Evolutionary conservation across 2,888 invertebrate species (phyloP), one percentile per base, ranked within the genome.

Genomic region (Ectemnius cavifrons): DNA sequence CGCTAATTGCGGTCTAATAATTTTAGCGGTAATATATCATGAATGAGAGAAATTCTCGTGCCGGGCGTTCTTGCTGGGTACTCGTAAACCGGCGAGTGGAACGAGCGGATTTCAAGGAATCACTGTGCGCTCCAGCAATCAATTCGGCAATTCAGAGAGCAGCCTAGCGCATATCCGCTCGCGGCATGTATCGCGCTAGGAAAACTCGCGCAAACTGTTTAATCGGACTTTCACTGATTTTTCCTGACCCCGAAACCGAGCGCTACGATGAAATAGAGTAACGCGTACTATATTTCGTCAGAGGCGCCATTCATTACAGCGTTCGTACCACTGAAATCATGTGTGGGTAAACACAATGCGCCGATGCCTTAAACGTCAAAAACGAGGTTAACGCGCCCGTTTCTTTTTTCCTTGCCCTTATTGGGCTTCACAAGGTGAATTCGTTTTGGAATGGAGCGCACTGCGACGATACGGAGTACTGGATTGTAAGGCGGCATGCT

Each of bases 361-460:
- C 57, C 14, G 27, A 57, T 18, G 49, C 56, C 28, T 57, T 37
- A 52, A 52, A 14, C 59, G 46, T 57, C 27, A 58, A 62, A 57
- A 58, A 60, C 67, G 46, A 58, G 59, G 49, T 67, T 52, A 20
- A 28, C 27, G 37, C 28, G 59, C 37, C 62, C 63, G n/a, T 52
- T 63, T 37, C 60, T 65, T 65, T 70, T 70, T 62, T 45, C 49
- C 59, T 60, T 13, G 16, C 63, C 63, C 56, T 67, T 46, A 59
- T 57, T 45, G 60, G 57, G 13, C 57, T 4, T 57, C 11, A 6
- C 72, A 67, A 72, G 56, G 67, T 57, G 63, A 72, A 27, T 64
- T 59, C 16, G 20, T 46, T 23, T 47, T 56, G 20, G 8, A 59
- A 27, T 18, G 37, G 37, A 37, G 37, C 11, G 37, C 37, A 11